Evolutionary conservation across 64 coral and sea anemone species (phyloP).

Genomic region (Montipora capricornis): DNA sequence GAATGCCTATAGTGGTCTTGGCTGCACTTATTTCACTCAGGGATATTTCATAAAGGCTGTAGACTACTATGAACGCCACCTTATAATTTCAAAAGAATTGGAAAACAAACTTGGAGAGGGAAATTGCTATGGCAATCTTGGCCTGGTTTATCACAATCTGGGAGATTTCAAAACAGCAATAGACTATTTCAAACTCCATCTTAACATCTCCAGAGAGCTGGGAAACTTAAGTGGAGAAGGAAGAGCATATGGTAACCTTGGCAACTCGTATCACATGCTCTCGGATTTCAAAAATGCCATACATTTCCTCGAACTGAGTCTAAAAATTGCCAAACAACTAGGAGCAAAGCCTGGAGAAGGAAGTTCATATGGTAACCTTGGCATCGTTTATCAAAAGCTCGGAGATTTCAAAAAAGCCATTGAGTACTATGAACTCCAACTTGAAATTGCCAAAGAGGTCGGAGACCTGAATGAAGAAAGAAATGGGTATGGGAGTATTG

Average conservation of each 20-base stretch:
- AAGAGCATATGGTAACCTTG: not conserved
- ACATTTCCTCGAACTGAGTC: not conserved
- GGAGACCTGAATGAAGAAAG: not conserved
- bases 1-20: not conserved
- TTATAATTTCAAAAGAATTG: not conserved
- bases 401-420: not conserved
- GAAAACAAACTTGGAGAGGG: not conserved
- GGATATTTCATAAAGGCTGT: not conserved
- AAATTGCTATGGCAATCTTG: not conserved
- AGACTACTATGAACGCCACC: not conserved
- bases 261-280: not conserved
- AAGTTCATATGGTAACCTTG: not conserved
- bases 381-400: not conserved
- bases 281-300: not conserved
- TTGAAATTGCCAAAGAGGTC: not conserved
- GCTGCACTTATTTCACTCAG: not conserved
- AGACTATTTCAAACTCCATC: not conserved
- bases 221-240: not conserved
- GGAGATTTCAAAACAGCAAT: not conserved
- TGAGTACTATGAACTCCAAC: not conserved
- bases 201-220: not conserved
- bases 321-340: not conserved
- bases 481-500: slow-evolving; percentile 3
- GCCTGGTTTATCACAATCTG: not conserved
- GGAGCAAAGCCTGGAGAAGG: not conserved